phyloP scores from a whole-genome alignment of 2,797 vertebrate species.

The Nannoperca australis region DNA sequence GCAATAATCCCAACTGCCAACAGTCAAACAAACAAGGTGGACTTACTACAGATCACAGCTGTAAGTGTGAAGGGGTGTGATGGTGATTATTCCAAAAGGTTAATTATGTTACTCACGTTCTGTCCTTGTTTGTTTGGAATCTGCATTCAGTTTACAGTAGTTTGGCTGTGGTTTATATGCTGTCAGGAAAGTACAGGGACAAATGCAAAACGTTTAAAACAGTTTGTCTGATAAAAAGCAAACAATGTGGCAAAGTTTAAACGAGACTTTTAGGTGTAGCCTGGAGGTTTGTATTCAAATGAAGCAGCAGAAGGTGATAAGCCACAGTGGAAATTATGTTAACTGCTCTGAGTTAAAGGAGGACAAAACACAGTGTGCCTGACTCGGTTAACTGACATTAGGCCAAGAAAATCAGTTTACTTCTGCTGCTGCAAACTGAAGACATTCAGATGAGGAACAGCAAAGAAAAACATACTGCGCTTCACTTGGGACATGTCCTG shows the following conservation, averaged over 20 bases:
- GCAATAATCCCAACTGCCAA: slow-evolving; percentile 56
- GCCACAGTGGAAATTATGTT: slow-evolving; percentile 70
- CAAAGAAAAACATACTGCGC: too few species aligned
- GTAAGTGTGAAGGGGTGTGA: background rate
- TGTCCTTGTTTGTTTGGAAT: background rate
- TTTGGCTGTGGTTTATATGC: background rate
- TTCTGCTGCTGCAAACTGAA: background rate
- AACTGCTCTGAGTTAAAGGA: slow-evolving; percentile 45
- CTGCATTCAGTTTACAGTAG: background rate
- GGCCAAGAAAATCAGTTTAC: background rate
- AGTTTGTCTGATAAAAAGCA: slow-evolving; percentile 22
- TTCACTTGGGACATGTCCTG: background rate
- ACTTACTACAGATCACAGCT: slow-evolving; percentile 27
- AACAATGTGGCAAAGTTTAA: slow-evolving; percentile 31
- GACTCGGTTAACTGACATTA: background rate
- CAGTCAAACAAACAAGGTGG: slow-evolving; percentile 48
- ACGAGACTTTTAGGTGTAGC: slow-evolving; percentile 27
- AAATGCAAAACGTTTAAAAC: background rate
- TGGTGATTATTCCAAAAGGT: background rate
- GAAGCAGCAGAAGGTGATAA: slow-evolving; percentile 58
- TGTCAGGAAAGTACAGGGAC: background rate
- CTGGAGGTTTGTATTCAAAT: slow-evolving; percentile 74
- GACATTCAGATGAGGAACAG: background rate
- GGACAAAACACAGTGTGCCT: background rate
- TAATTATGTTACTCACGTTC: background rate